Evolutionary conservation across 2,888 invertebrate genomes (phyloP).

Genomic region (Dicycla oo): DNA sequence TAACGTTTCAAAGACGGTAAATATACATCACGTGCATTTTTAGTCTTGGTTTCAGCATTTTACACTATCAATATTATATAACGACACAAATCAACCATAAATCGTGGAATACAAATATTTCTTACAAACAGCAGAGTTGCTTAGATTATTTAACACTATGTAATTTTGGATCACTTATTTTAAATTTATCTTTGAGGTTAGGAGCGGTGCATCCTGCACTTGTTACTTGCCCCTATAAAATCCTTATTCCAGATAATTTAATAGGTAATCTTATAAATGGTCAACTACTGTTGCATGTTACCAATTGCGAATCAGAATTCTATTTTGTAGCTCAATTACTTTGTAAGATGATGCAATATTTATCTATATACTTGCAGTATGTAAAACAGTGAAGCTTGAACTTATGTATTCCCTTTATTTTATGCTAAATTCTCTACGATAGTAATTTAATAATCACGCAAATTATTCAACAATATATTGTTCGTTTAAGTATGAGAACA

Average conservation of each 20-base stretch:
- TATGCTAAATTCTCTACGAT: not conserved
- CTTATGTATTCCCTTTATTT: not conserved
- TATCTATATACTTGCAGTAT: conserved; percentile 14
- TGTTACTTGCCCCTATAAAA: not conserved
- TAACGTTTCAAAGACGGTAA: conserved; percentile 96
- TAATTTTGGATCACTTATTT: conserved; percentile 20
- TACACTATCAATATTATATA: conserved; percentile 71
- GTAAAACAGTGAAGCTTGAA: not conserved
- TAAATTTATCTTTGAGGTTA: conserved; percentile 69
- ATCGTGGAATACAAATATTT: conserved; percentile 20
- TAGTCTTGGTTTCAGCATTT: conserved; percentile 70
- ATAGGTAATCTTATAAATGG: not conserved
- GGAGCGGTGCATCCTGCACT: conserved; percentile 51
- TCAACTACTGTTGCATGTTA: not conserved
- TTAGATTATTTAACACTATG: conserved; percentile 1
- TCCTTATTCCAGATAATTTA: not conserved
- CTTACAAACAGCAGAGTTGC: conserved; percentile 3
- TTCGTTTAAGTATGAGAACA: not conserved
- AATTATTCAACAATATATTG: not conserved
- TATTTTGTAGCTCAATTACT: not conserved
- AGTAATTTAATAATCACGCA: not conserved
- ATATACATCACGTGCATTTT: conserved; percentile 79
- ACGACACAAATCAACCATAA: conserved; percentile 56
- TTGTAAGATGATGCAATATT: conserved; percentile 52
- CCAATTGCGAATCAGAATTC: not conserved